A percentile compares a stretch with the other conserved stretches of the same genome.
Conservation (phyloP, 2,888 invertebrate species). For the Epistrophe eligans region DNA sequence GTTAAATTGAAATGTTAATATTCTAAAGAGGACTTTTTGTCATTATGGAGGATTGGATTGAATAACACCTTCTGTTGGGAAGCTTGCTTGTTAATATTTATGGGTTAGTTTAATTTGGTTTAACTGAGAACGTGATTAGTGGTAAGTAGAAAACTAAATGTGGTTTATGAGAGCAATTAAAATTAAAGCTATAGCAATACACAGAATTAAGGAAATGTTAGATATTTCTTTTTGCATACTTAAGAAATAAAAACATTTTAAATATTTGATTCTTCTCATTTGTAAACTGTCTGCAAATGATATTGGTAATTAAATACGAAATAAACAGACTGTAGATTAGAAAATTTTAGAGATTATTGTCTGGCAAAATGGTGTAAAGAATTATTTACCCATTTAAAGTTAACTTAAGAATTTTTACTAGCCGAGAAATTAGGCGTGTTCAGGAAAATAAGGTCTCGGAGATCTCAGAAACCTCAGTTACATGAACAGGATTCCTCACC, state of each 20-base stretch:
- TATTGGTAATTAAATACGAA: too few species aligned
- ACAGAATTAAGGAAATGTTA: background rate
- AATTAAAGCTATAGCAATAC: background rate
- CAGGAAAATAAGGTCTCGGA: too few species aligned
- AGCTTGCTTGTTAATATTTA: background rate
- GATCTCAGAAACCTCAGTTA: too few species aligned
- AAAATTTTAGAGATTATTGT: too few species aligned
- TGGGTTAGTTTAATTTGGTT: background rate
- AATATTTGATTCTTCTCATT: too few species aligned
- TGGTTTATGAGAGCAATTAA: background rate
- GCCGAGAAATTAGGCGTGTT: too few species aligned
- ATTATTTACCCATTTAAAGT: too few species aligned
- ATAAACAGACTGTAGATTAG: too few species aligned
- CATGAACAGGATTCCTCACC: too few species aligned
- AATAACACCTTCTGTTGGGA: background rate
- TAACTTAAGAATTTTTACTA: too few species aligned
- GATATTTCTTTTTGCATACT: background rate
- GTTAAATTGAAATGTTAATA: conserved; percentile 58
- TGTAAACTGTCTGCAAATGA: too few species aligned
- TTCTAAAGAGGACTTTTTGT: conserved; percentile 3
- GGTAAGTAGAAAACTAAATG: background rate
- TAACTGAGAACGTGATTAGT: background rate
- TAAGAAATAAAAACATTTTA: background rate
- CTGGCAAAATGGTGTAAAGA: too few species aligned
- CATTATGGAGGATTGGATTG: background rate